phyloP scores from a whole-genome alignment of 1,140 invertebrate species.

The Antheraea pernyi region DNA sequence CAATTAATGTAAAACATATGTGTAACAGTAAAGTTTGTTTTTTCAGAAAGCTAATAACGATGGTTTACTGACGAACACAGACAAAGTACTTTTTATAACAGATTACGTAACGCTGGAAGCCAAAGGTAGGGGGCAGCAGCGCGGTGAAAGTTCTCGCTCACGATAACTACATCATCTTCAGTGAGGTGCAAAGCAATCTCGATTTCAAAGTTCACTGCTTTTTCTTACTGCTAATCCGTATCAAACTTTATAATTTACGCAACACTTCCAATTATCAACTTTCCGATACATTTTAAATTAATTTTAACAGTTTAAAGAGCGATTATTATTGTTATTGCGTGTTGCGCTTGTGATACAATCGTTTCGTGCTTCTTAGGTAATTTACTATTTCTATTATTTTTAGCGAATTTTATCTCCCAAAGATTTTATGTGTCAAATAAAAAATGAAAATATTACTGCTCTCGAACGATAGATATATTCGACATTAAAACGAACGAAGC shows the following conservation, averaged over 20 bases:
- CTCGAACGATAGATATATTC: too few species aligned
- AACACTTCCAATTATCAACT: constrained; percentile 3
- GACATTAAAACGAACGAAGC: too few species aligned
- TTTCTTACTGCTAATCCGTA: constrained; percentile 21
- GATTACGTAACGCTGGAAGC: constrained; percentile 26
- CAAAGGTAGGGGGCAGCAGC: constrained; percentile 12
- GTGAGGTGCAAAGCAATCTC: constrained; percentile 32
- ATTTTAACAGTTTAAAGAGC: background rate
- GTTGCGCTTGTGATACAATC: background rate
- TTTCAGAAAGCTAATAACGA: constrained; percentile 28
- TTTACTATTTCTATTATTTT: background rate
- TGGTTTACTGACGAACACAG: constrained; percentile 24
- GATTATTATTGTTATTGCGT: background rate
- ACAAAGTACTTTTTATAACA: constrained; percentile 14
- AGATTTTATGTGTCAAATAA: too few species aligned
- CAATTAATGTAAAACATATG: too few species aligned
- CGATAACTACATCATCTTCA: constrained; percentile 48
- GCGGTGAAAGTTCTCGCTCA: constrained; percentile 56
- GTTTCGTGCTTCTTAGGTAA: background rate
- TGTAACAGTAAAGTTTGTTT: too few species aligned
- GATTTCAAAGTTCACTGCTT: constrained; percentile 43
- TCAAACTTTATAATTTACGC: constrained; percentile 21
- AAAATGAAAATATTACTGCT: too few species aligned
- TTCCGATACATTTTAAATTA: background rate
- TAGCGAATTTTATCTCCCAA: background rate